Conservation (phyloP, 2,888 invertebrate genomes). For the Gymnosoma rotundatum region DNA sequence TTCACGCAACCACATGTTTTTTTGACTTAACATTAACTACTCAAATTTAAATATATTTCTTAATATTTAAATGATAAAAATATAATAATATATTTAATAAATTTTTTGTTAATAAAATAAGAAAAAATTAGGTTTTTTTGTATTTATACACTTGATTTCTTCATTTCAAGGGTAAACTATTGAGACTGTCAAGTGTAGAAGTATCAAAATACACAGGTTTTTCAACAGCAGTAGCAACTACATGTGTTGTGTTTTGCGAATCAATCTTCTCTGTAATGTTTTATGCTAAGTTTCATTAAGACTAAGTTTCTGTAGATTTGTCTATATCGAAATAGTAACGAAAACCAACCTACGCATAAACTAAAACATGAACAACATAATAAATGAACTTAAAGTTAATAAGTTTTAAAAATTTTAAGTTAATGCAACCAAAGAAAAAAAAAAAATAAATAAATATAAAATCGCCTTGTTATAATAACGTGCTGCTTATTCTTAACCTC, state of each 20-base stretch:
- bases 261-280: not conserved
- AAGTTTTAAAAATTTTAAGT: conserved; percentile 42
- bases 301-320: not conserved
- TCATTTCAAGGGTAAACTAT: conserved; percentile 67
- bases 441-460: not conserved
- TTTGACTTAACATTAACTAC: conserved; percentile 53
- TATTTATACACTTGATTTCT: conserved; percentile 66
- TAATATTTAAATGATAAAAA: conserved; percentile 2
- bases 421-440: not conserved
- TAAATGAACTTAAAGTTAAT: conserved; percentile 46
- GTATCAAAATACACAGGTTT: conserved; percentile 48
- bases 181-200: conserved; percentile 61
- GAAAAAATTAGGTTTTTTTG: not conserved
- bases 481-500: conserved; percentile 33
- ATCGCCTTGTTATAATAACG: conserved; percentile 13
- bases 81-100: not conserved
- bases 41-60: conserved; percentile 47
- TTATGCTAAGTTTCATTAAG: not conserved
- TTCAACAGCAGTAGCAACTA: conserved; percentile 36
- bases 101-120: not conserved
- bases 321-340: conserved; percentile 7
- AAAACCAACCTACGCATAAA: conserved; percentile 58
- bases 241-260: conserved; percentile 5
- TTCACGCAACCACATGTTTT: conserved; percentile 62
- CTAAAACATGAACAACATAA: conserved; percentile 46